Evolutionary conservation across 2,113 vertebrate genomes (phyloP).

Genomic region (Circaetus gallicus): DNA sequence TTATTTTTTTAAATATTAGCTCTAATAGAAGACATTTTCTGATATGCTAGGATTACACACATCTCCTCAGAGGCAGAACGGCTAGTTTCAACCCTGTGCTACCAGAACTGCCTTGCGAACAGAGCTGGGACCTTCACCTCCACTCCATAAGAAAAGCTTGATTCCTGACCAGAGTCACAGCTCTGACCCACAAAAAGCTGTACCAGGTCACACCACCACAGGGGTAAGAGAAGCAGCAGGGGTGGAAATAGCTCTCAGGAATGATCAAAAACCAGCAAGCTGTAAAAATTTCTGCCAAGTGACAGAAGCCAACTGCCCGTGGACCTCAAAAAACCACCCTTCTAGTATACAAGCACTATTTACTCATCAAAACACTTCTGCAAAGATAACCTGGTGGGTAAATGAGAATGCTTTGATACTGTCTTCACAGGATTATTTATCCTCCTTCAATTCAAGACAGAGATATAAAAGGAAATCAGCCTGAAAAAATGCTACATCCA

Average conservation of each 20-base stretch:
- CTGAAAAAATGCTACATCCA: not conserved
- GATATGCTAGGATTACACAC: not conserved
- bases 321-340: not conserved
- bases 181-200: not conserved
- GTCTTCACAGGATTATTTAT: not conserved
- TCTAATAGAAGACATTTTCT: not conserved
- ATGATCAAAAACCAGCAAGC: not conserved
- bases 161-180: not conserved
- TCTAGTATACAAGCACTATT: not conserved
- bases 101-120: not conserved
- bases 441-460: not conserved
- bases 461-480: not conserved
- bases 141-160: fast-evolving
- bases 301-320: not conserved
- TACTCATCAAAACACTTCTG: not conserved
- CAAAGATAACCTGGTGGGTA: not conserved
- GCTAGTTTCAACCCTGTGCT: not conserved
- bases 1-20: not conserved
- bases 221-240: not conserved
- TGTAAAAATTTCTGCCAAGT: not conserved
- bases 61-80: not conserved
- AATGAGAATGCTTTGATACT: not conserved
- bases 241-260: not conserved
- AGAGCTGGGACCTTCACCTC: not conserved
- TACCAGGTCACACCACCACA: not conserved